These are phyloP conservation scores for Paradoxurus hermaphroditus DNA, from an alignment of 2,113 vertebrate species.

Conservation along the genomic window DNA sequence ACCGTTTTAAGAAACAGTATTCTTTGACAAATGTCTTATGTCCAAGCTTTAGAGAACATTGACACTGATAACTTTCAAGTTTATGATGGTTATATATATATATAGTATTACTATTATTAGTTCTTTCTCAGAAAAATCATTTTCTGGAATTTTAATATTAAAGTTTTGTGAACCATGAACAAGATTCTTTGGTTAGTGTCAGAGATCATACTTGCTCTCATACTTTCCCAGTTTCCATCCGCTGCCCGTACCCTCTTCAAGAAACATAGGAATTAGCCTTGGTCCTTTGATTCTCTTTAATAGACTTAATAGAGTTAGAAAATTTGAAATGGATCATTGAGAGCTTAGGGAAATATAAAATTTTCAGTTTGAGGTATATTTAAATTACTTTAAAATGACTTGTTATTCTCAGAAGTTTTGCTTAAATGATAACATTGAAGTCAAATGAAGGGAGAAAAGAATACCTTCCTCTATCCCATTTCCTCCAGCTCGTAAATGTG, in stretches of 20 bases:
- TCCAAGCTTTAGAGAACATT: not conserved
- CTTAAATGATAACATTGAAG: conserved; percentile 33
- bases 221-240: not conserved
- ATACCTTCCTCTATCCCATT: not conserved
- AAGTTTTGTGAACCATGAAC: not conserved
- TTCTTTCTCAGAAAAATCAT: not conserved
- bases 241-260: not conserved
- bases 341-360: conserved; percentile 15
- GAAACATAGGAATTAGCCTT: not conserved
- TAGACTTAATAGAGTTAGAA: conserved; percentile 3
- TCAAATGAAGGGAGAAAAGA: conserved; percentile 37
- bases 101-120: not conserved
- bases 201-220: not conserved
- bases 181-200: not conserved
- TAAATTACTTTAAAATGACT: conserved; percentile 58
- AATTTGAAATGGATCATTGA: conserved; percentile 34
- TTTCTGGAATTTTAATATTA: not conserved
- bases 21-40: not conserved
- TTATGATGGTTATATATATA: not conserved
- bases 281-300: not conserved
- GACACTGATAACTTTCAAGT: not conserved
- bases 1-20: not conserved
- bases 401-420: conserved; percentile 45
- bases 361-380: conserved; percentile 38
- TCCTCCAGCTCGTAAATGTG: not conserved